Base-by-base conservation (phyloP, 2,888 invertebrate species). In the Aquatica leii region DNA sequence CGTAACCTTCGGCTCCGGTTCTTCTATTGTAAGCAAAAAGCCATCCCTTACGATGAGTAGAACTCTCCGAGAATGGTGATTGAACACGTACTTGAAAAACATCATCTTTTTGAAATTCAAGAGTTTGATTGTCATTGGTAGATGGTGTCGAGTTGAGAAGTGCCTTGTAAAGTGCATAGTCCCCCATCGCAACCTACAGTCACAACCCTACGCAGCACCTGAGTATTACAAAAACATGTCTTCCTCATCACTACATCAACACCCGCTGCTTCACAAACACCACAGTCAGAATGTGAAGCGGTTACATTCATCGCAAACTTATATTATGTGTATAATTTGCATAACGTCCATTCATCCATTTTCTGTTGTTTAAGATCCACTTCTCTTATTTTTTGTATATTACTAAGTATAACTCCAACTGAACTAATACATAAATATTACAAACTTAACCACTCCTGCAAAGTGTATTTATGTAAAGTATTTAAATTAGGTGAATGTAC, bases 71-170 rank as follows among this genome's bases (percentile, higher is more conserved):
- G 68, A 79, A 78, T 20, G 78, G 77, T 41, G 77, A 76, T 57
- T 77, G 76, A 18, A 78, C 76, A 35, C 76, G 76, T 61, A 82
- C 79, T 74, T 82, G 79, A 64, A 83, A 77, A 31, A 83, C 77
- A 75, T 83, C 83, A 65, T 82, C 81, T 68, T 77, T 79, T 71
- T 80, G 78, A 67, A 83, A 78, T 48, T 76, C 75, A 62, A 79
- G 66, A 14, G 72, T 72, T 59, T 74, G 70, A 56, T 74, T 71
- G 68, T 80, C 80, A 66, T 76, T 74, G 57, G 74, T 71, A 65
- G 74, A 68, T 62, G 80, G 78, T 65, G 73, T 74, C 68, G 75
- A 81, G 53, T 78, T 77, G 69, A 81, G 78, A 61, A 81, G 72
- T 68, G 80, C 82, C 73, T 81, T 79, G 71, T 81, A 82, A 66